These are phyloP conservation scores for Hydrozoanthus gracilis DNA, from an alignment of 92 coral and sea anemone genomes.

Conservation along the genomic window DNA sequence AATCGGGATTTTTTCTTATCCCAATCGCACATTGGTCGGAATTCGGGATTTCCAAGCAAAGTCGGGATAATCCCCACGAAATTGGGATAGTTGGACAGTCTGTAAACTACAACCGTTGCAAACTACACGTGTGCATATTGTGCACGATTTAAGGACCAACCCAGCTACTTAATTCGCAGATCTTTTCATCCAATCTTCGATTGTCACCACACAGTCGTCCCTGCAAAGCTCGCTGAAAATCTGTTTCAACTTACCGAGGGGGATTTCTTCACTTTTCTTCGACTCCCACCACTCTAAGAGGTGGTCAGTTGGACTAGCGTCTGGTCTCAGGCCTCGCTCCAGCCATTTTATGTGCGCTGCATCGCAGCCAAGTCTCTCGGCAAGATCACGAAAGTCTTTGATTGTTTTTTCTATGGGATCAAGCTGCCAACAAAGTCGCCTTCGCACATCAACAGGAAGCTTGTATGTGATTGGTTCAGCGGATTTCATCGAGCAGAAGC, in stretches of 20 bases:
- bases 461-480: not conserved
- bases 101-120: too few species aligned
- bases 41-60: too few species aligned
- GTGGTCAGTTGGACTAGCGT: slow-evolving; percentile 7
- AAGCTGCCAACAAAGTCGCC: not conserved
- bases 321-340: not conserved
- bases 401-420: not conserved
- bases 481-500: not conserved
- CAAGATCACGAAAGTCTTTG: slow-evolving; percentile 18
- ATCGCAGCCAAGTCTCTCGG: slow-evolving; percentile 7
- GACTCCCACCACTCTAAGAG: slow-evolving; percentile 22
- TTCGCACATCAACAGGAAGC: slow-evolving; percentile 3
- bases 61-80: too few species aligned
- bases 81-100: too few species aligned
- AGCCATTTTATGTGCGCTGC: not conserved
- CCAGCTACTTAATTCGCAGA: too few species aligned
- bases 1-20: too few species aligned
- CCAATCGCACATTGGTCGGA: too few species aligned
- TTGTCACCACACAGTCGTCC: not conserved
- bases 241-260: slow-evolving; percentile 2
- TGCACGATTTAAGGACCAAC: too few species aligned
- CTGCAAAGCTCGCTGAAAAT: not conserved
- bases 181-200: not conserved
- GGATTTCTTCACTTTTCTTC: slow-evolving; percentile 10
- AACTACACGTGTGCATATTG: too few species aligned